Percentiles rank a stretch among this genome's conserved stretches.
phyloP scores from a whole-genome alignment of 2,113 vertebrate genomes.

The Ciconia maguari region DNA sequence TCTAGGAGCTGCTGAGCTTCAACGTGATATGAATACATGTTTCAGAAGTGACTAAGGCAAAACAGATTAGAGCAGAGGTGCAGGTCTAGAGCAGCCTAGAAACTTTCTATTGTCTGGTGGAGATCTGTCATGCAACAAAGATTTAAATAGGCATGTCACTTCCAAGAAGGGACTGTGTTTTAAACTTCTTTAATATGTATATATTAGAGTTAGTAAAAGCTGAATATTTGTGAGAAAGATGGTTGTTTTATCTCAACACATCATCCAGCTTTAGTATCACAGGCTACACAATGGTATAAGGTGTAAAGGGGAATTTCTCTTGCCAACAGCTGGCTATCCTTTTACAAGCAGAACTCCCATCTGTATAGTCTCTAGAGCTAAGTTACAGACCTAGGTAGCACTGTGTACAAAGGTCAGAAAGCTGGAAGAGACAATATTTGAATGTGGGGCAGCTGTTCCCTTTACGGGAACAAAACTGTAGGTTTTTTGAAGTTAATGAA shows the following conservation, averaged over 20 bases:
- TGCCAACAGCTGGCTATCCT: not conserved
- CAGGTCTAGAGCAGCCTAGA: not conserved
- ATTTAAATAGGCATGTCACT: not conserved
- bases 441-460: not conserved
- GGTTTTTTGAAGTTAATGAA: not conserved
- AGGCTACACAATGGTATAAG: not conserved
- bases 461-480: not conserved
- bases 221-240: not conserved
- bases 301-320: not conserved
- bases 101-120: not conserved
- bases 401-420: not conserved
- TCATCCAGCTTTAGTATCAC: not conserved
- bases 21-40: not conserved
- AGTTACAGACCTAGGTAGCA: not conserved
- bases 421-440: not conserved
- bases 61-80: not conserved
- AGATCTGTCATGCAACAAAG: not conserved
- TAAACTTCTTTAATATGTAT: not conserved
- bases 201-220: not conserved
- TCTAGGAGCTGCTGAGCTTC: not conserved
- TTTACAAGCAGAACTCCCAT: not conserved
- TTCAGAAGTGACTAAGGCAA: not conserved
- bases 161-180: not conserved
- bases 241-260: not conserved
- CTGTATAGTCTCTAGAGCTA: not conserved